Base-by-base conservation (phyloP, 2,888 invertebrate genomes). In the Phalera bucephala region DNA sequence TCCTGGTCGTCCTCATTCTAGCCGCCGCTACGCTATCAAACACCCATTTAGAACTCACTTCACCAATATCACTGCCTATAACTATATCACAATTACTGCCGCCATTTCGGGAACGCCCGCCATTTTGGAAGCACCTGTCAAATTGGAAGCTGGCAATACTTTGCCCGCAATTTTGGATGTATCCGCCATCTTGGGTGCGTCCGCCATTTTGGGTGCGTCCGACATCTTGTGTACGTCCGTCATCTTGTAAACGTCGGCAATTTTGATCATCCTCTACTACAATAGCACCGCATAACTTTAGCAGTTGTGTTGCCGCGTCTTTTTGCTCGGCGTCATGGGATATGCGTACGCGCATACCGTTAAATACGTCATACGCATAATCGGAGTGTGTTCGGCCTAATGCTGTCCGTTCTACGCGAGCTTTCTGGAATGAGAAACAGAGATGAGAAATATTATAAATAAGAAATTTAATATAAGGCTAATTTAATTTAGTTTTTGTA, bases 281-380 rank as follows among this genome's bases (percentile, higher is more conserved):
- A 0, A 53, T 36, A 0, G 80, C 88, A 6, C 88, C 88, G 48
- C 88, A 87, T 1, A 88, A 55, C 0, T 51, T 47, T 0, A 88
- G 55, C 0, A 88, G 65, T 32, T 69, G 56, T 1, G 51, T 55
- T 0, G 74, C 69, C 0, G 80, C 79, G 25, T 73, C 71, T 21
- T 45, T 67, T 31, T 83, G 74, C 0, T 77, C 69, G 0, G 75
- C 70, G 9, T 55, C 36, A 0, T 56, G 46, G 0, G 72, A 42
- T 1, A 86, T 29, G 0, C 37, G 52, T 0, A 87, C 76, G 0
- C 65, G 57, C 59, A 79, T 77, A 0, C 80, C 82, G 43, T 63
- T 64, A 52, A 88, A 88, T 0, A 88, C 69, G 45, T 86, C 74
- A 53, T 78, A 87, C 0, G 76, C 79, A 52, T 87, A 87, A 25